A percentile compares a stretch with the other conserved stretches of the same genome.
phyloP scores from a whole-genome alignment of 1,140 invertebrate genomes.

The Listronotus oregonensis region DNA sequence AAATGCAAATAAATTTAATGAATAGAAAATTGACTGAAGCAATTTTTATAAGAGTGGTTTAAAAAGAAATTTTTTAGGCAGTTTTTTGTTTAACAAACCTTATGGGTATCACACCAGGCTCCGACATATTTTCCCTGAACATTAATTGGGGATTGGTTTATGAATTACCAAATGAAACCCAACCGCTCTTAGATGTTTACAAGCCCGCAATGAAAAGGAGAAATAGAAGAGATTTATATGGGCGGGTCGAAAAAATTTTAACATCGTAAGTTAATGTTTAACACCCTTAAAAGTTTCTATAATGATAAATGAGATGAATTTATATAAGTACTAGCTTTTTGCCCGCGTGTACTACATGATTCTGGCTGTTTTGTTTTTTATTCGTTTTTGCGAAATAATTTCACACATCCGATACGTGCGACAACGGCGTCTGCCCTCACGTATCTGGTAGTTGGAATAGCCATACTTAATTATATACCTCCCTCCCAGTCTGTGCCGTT shows the following conservation, averaged over 20 bases:
- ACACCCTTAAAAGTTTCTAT: too few relatives aligned
- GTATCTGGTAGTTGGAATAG: too few relatives aligned
- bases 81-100: slow-evolving; percentile 44
- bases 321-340: too few relatives aligned
- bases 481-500: too few relatives aligned
- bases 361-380: too few relatives aligned
- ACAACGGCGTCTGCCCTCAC: too few relatives aligned
- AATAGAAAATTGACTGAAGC: background rate
- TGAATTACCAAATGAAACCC: slow-evolving; percentile 71
- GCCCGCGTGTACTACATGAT: too few relatives aligned
- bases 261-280: slow-evolving; percentile 70
- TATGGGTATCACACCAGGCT: slow-evolving; percentile 51
- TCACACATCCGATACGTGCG: too few relatives aligned
- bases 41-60: background rate
- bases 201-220: slow-evolving; percentile 59
- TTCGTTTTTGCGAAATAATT: too few relatives aligned
- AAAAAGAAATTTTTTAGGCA: too few relatives aligned
- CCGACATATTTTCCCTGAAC: slow-evolving; percentile 68
- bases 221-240: slow-evolving; percentile 65
- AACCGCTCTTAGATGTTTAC: slow-evolving; percentile 51
- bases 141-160: slow-evolving; percentile 79
- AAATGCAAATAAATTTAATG: background rate
- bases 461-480: too few relatives aligned
- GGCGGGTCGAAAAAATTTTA: slow-evolving; percentile 70
- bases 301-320: too few relatives aligned